phyloP scores from a whole-genome alignment of 2,113 vertebrate species.

The Dunckerocampus dactyliophorus region DNA sequence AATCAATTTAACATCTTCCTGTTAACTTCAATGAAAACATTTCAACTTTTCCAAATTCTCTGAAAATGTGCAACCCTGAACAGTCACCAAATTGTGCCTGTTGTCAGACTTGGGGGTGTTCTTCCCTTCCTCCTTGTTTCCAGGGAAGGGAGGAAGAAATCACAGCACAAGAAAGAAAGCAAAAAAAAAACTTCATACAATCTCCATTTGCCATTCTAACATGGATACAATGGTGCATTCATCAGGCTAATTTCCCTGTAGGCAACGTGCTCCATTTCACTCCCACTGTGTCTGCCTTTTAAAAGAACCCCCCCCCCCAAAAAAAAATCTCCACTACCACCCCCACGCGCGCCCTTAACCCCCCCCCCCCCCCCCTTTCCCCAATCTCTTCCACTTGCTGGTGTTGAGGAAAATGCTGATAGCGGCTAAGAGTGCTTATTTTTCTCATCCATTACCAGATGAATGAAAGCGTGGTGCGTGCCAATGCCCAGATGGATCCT shows the following conservation, averaged over 20 bases:
- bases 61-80: too few species aligned
- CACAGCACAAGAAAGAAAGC: conserved; percentile 18
- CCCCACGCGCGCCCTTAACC: conserved; percentile 5
- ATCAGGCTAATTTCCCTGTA: conserved; percentile 73
- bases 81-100: too few species aligned
- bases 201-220: conserved; percentile 41
- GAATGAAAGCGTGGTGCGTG: conserved; percentile 76
- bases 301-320: conserved; percentile 23
- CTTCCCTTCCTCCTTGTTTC: conserved; percentile 32
- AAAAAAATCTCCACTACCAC: background rate
- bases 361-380: conserved; percentile 12
- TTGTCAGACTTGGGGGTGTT: background rate
- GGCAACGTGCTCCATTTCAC: conserved; percentile 72
- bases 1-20: too few species aligned
- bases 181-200: conserved; percentile 33
- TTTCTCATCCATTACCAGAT: conserved; percentile 75
- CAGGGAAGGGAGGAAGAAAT: conserved; percentile 47
- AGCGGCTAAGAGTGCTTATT: conserved; percentile 73
- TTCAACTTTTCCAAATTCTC: too few species aligned
- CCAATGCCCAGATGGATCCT: conserved; percentile 74
- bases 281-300: conserved; percentile 62
- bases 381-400: conserved; percentile 52
- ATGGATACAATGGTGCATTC: conserved; percentile 71
- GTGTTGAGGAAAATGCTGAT: conserved; percentile 72
- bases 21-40: too few species aligned